Evolutionary conservation across 2,888 invertebrate genomes (phyloP).

Genomic region (Timandra comae): DNA sequence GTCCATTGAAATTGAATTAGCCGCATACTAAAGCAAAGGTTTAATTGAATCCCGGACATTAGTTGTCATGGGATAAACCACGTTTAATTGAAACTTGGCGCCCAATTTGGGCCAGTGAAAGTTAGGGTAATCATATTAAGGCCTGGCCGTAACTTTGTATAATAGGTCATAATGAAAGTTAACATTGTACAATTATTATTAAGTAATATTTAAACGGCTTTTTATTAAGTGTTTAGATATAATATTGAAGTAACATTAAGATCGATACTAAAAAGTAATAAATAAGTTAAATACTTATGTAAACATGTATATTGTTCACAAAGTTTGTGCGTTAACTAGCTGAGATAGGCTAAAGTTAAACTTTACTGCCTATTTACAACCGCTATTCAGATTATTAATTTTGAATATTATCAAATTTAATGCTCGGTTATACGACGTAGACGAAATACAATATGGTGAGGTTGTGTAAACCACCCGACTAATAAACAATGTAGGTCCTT

Average conservation of each 20-base stretch:
- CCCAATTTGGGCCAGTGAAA: too few species aligned
- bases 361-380: slow-evolving; percentile 34
- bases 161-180: too few species aligned
- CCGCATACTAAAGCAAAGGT: slow-evolving; percentile 26
- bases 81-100: too few species aligned
- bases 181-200: too few species aligned
- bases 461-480: slow-evolving; percentile 41
- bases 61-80: slow-evolving; percentile 2
- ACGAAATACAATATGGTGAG: slow-evolving; percentile 47
- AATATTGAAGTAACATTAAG: too few species aligned
- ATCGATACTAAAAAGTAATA: too few species aligned
- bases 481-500: slow-evolving; percentile 48
- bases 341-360: slow-evolving; percentile 30
- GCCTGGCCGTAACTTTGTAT: too few species aligned
- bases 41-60: slow-evolving; percentile 32
- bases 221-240: too few species aligned
- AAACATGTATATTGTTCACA: slow-evolving; percentile 13
- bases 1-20: slow-evolving; percentile 40
- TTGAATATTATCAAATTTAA: slow-evolving; percentile 37
- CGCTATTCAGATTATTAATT: slow-evolving; percentile 40
- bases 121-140: too few species aligned
- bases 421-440: slow-evolving; percentile 34
- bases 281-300: slow-evolving; percentile 4
- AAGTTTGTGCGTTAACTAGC: slow-evolving; percentile 27
- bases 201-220: too few species aligned